Evolutionary conservation across 2,113 vertebrate species (phyloP).

Genomic region (Myanophis thanlyinensis): DNA sequence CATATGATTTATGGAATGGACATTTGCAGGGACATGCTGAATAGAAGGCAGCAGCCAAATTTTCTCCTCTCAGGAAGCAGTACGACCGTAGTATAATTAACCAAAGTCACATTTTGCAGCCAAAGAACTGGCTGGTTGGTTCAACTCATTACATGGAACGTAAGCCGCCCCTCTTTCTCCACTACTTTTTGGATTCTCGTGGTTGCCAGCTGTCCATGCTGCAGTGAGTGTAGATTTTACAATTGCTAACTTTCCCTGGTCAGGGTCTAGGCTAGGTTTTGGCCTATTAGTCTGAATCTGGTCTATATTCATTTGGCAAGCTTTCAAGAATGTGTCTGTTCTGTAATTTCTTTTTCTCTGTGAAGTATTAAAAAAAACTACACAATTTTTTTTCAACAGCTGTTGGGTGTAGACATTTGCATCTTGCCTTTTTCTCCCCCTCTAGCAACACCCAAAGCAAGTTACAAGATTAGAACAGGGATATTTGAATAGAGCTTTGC

Average conservation of each 20-base stretch:
- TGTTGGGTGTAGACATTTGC: background rate
- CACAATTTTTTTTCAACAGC: background rate
- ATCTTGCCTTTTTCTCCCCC: background rate
- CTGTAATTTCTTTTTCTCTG: background rate
- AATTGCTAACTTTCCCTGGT: background rate
- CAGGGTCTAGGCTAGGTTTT: background rate
- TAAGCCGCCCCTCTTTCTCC: background rate
- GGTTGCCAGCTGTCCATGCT: background rate
- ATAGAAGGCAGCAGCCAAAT: background rate
- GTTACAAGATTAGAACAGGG: background rate
- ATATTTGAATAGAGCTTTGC: background rate
- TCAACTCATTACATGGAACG: background rate
- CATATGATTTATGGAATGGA: background rate
- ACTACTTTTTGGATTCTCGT: background rate
- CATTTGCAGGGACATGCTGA: background rate
- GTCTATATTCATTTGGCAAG: background rate
- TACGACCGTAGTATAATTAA: conserved; percentile 18
- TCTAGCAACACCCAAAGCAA: background rate
- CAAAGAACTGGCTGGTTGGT: background rate
- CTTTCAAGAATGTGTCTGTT: background rate
- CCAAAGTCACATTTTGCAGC: background rate
- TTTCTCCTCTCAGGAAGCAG: conserved; percentile 24
- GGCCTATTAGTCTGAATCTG: background rate
- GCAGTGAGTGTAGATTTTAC: background rate
- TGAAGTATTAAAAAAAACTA: background rate